Percentiles rank a stretch among this genome's conserved stretches.
These are phyloP conservation scores for Formica aserva DNA, from an alignment of 2,888 invertebrate genomes.

Conservation along the genomic window DNA sequence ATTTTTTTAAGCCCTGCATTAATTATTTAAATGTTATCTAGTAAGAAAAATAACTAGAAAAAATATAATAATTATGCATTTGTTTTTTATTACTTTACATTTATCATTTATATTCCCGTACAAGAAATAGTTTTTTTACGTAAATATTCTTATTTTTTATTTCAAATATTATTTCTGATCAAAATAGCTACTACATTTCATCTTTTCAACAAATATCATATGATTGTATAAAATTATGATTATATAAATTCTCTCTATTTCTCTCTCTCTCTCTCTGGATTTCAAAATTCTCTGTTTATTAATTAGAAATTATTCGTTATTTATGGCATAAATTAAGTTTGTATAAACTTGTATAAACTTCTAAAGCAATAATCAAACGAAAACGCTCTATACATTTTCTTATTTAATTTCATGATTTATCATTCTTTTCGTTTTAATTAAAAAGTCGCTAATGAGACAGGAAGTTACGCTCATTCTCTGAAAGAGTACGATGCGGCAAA, in stretches of 20 bases:
- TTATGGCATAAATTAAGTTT: neutral
- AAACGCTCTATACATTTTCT: neutral
- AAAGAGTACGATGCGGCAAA: neutral
- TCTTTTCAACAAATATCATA: neutral
- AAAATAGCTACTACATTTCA: neutral
- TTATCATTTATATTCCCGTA: neutral
- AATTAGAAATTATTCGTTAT: neutral
- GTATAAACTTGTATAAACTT: neutral
- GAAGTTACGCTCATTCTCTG: constrained; percentile 27
- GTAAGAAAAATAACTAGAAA: neutral
- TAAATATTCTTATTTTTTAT: neutral
- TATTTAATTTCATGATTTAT: neutral
- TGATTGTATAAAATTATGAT: neutral
- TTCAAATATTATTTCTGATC: neutral
- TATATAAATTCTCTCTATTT: neutral
- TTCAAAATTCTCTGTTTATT: neutral
- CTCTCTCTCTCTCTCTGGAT: neutral
- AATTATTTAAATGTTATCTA: neutral
- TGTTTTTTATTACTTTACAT: neutral
- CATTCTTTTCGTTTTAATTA: constrained; percentile 30
- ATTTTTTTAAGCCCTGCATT: neutral
- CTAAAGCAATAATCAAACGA: neutral
- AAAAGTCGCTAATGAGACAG: constrained; percentile 25
- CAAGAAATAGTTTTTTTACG: neutral
- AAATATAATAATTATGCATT: neutral